Base-by-base conservation (phyloP, 2,113 vertebrate genomes). In the Solea solea region DNA sequence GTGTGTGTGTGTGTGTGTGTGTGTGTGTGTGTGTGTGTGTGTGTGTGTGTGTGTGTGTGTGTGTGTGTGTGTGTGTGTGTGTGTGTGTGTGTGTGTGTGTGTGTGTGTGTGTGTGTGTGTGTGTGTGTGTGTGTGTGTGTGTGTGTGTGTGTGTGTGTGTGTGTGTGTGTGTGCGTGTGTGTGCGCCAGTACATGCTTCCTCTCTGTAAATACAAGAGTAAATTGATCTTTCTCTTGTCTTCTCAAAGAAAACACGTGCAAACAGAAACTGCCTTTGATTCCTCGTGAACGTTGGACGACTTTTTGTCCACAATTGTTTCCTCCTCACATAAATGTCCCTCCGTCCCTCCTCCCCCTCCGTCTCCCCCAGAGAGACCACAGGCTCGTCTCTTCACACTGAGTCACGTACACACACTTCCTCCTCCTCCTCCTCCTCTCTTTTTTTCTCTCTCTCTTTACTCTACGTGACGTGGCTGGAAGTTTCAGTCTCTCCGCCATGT, bases 351-450 rank as follows among this genome's bases (percentile, higher is more conserved):
- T 34, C 42, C 7, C 10, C 41, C 0, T 7, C 15, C 49, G 2
- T 12, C 57, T 42, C 14, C 44, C 75, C 44, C 27, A 27, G 81
- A 74, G 70, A 79, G 70, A 66, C 74, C 27, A 2, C 7, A 39
- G 72, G 45, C 14, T 12, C 60, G 73, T 83, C 74, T 76, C 49
- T 63, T 69, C 44, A 52, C 76, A 21, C 45, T 13, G 63, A 80
- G 66, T 85, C 84, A 77, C 77, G 40, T 81, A 76, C 48, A 28
- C 87, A 63, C 58, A 72, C 72, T 84, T 86, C 84, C 74, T 48
- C 12, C 44, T 45, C 44, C 44, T 82, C 58, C 54, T 78, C 39
- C 58, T 74, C 55, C 50, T 9, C 58, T 74, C 55, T 53, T 9
- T 46, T 44, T n/a, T 12, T 69, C 27, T 40, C 6, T 46, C 14